Evolutionary conservation across 2,888 invertebrate genomes (phyloP).

Genomic region (Tiliacea citrago): DNA sequence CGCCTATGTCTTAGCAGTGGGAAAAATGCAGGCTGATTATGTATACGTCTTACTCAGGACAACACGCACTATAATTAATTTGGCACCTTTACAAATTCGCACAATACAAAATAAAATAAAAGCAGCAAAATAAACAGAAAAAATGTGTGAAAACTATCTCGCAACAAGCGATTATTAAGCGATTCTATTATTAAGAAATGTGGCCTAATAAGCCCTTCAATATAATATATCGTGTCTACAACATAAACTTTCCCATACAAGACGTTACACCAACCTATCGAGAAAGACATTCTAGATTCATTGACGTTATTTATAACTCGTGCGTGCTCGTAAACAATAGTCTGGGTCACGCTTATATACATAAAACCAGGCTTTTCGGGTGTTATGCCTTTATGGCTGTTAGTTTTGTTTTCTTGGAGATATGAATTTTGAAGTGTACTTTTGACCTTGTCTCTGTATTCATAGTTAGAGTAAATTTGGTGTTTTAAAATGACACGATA

Average conservation of each 20-base stretch:
- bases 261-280: conserved; percentile 29
- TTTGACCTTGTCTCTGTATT: conserved; percentile 31
- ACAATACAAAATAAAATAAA: too few relatives aligned
- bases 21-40: too few relatives aligned
- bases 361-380: conserved; percentile 44
- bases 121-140: too few relatives aligned
- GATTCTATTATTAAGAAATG: not conserved
- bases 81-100: too few relatives aligned
- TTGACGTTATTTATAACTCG: conserved; percentile 61
- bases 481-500: not conserved
- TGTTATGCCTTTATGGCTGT: conserved; percentile 31
- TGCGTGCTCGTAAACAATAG: conserved; percentile 60
- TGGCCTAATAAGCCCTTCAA: conserved; percentile 15
- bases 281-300: conserved; percentile 62
- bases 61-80: too few relatives aligned
- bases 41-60: too few relatives aligned
- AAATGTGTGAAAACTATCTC: too few relatives aligned
- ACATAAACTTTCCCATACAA: conserved; percentile 2
- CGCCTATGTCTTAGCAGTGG: too few relatives aligned
- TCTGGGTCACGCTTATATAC: conserved; percentile 31
- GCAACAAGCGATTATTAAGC: not conserved
- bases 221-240: conserved; percentile 7
- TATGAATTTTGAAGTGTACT: conserved; percentile 11
- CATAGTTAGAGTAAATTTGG: not conserved
- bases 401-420: conserved; percentile 36